phyloP scores from a whole-genome alignment of 2,113 vertebrate species.

The Thryonomys swinderianus region DNA sequence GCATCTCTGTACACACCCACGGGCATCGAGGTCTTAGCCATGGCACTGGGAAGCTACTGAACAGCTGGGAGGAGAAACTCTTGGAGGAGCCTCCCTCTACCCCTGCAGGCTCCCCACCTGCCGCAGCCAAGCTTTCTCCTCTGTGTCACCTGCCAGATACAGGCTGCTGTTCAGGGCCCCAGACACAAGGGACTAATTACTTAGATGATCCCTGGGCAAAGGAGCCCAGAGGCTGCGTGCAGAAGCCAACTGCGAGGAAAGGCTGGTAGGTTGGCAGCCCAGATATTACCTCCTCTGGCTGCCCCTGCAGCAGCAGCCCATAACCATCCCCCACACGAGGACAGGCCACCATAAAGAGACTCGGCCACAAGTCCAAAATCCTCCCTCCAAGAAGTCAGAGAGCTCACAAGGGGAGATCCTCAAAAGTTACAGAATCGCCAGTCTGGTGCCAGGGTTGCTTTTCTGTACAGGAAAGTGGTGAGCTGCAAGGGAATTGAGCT shows the following conservation, averaged over 20 bases:
- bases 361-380: background rate
- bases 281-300: background rate
- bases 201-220: slow-evolving; percentile 26
- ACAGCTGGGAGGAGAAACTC: background rate
- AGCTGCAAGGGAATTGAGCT: background rate
- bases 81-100: background rate
- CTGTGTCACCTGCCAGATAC: slow-evolving; percentile 37
- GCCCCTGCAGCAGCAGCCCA: rapidly evolving
- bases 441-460: background rate
- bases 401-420: too few species aligned
- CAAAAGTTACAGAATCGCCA: background rate
- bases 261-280: background rate
- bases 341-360: background rate
- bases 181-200: slow-evolving; percentile 70
- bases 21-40: background rate
- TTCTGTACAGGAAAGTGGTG: background rate
- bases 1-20: too few species aligned
- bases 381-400: background rate
- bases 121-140: background rate
- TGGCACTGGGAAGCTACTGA: background rate
- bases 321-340: background rate
- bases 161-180: slow-evolving; percentile 17
- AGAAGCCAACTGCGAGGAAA: slow-evolving; percentile 9
- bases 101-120: too few species aligned
- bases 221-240: background rate